These are phyloP conservation scores for Galeruca laticollis DNA, from an alignment of 2,888 invertebrate genomes.

Conservation along the genomic window DNA sequence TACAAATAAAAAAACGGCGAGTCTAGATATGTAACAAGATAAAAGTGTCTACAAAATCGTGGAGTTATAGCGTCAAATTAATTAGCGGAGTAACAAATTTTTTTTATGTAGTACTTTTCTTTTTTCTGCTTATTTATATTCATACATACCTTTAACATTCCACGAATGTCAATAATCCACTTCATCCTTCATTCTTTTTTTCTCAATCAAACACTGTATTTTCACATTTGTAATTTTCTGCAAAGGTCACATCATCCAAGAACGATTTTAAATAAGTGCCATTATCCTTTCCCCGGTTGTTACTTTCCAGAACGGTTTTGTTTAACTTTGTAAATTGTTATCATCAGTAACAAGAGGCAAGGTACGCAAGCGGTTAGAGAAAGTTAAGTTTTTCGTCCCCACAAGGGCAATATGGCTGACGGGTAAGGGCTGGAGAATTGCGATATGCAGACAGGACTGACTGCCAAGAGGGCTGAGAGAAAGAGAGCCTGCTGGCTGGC, in stretches of 20 bases:
- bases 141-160: too few relatives aligned
- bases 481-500: constrained; percentile 17
- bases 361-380: constrained; percentile 19
- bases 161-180: too few relatives aligned
- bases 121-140: too few relatives aligned
- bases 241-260: background rate
- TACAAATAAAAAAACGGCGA: background rate
- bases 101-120: too few relatives aligned
- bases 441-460: constrained; percentile 15
- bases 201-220: too few relatives aligned
- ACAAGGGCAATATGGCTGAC: constrained; percentile 10
- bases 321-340: constrained; percentile 16
- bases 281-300: background rate
- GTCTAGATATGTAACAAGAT: background rate
- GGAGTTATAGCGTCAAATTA: background rate
- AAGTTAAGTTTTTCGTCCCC: constrained; percentile 20
- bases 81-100: too few relatives aligned
- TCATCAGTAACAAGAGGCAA: constrained; percentile 7
- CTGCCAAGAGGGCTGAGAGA: constrained; percentile 15
- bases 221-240: background rate
- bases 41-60: background rate
- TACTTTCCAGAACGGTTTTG: background rate
- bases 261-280: constrained; percentile 3
- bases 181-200: too few relatives aligned
- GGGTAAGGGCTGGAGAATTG: constrained; percentile 19